phyloP scores from a whole-genome alignment of 1,140 invertebrate species.

The Oscheius sp. region DNA sequence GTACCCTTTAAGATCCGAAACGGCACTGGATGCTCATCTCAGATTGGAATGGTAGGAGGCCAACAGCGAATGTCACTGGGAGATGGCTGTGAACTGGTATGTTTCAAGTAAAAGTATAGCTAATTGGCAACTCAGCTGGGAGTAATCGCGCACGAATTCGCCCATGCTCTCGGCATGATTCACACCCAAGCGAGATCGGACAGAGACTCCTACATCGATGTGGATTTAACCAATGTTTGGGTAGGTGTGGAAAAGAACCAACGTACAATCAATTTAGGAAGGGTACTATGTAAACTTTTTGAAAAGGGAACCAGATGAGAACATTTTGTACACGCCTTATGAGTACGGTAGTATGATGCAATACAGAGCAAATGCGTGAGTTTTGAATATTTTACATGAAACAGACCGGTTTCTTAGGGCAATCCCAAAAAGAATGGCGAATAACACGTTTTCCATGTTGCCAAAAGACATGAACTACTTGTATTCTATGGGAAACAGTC shows the following conservation, averaged over 20 bases:
- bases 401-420: slow-evolving; percentile 16
- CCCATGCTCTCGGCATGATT: slow-evolving; percentile 16
- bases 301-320: slow-evolving; percentile 2
- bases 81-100: slow-evolving; percentile 16
- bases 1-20: slow-evolving; percentile 3
- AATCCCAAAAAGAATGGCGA: neutral
- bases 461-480: neutral
- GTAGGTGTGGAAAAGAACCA: neutral
- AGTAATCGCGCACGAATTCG: slow-evolving; percentile 7
- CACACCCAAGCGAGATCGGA: slow-evolving; percentile 27
- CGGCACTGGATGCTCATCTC: slow-evolving; percentile 26
- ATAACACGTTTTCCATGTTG: neutral
- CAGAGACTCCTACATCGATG: slow-evolving; percentile 6
- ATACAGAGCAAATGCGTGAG: slow-evolving; percentile 7
- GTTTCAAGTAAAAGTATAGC: neutral
- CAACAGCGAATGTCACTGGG: slow-evolving; percentile 30
- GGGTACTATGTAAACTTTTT: neutral
- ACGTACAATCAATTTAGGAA: neutral
- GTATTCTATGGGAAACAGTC: slow-evolving; percentile 15
- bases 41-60: slow-evolving; percentile 26
- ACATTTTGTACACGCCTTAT: neutral
- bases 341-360: slow-evolving; percentile 25
- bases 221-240: neutral
- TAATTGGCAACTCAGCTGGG: neutral
- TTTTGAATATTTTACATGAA: neutral